Conservation (phyloP, 2,113 vertebrate species). For the Oophaga pumilio region DNA sequence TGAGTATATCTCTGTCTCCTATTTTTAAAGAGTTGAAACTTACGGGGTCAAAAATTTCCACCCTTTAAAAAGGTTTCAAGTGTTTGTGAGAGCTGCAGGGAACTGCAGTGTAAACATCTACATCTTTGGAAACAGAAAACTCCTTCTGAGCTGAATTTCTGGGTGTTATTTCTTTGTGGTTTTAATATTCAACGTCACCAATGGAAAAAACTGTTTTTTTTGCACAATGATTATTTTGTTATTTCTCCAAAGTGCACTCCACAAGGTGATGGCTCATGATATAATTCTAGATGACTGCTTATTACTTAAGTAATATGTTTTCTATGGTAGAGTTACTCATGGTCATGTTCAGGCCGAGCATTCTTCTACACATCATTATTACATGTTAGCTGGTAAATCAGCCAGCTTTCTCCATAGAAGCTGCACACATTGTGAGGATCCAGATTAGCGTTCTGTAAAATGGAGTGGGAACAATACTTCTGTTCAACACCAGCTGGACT, state of each 20-base stretch:
- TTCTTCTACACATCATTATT: conserved; percentile 35
- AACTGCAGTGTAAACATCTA: not conserved
- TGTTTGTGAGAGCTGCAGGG: not conserved
- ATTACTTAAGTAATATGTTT: not conserved
- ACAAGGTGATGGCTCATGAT: not conserved
- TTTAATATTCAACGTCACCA: not conserved
- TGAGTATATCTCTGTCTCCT: too few relatives aligned
- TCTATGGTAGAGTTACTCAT: not conserved
- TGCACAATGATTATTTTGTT: not conserved
- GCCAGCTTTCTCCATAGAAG: conserved; percentile 30
- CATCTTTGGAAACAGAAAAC: not conserved
- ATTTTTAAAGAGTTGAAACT: too few relatives aligned
- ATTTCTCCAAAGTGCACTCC: not conserved
- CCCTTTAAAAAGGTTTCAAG: not conserved
- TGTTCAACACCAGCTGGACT: conserved; percentile 71
- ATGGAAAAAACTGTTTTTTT: not conserved
- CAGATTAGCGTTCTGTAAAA: conserved; percentile 58
- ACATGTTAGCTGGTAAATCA: conserved; percentile 47
- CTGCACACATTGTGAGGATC: conserved; percentile 19
- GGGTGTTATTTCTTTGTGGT: conserved; percentile 22
- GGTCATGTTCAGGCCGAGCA: not conserved
- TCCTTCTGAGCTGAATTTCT: not conserved
- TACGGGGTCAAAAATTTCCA: too few relatives aligned
- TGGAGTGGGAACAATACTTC: conserved; percentile 68
- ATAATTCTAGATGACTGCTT: not conserved